A percentile compares a stretch with the other conserved stretches of the same genome.
These are phyloP conservation scores for Drosophila navojoa DNA, from an alignment of 1,140 invertebrate genomes.

Conservation along the genomic window DNA sequence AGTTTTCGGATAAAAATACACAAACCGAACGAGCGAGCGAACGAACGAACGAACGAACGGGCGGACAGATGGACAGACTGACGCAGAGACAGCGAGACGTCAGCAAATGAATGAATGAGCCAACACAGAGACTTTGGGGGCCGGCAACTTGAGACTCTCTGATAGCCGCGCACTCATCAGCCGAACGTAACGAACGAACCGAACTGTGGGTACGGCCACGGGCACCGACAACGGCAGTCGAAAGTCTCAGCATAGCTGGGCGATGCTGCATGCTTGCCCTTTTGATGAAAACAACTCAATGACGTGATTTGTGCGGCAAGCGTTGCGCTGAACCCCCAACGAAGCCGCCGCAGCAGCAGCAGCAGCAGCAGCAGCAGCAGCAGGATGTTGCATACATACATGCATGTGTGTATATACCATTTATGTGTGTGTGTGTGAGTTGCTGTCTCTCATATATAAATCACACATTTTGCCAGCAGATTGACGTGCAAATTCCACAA, in stretches of 20 bases:
- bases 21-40: constrained; percentile 34
- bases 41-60: constrained; percentile 5
- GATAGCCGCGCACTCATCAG: constrained; percentile 23
- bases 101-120: constrained; percentile 61
- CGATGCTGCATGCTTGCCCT: constrained; percentile 65
- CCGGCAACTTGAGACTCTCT: constrained; percentile 14
- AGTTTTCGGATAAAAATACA: constrained; percentile 81
- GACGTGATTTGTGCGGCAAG: constrained; percentile 73
- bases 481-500: constrained; percentile 74
- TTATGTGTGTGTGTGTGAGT: constrained; percentile 10
- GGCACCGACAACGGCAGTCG: constrained; percentile 7
- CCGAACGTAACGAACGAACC: neutral
- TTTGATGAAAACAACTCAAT: constrained; percentile 83
- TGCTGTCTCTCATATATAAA: constrained; percentile 70
- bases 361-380: neutral
- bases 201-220: neutral
- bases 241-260: neutral
- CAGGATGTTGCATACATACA: constrained; percentile 27
- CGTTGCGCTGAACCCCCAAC: constrained; percentile 47
- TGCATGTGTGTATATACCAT: neutral
- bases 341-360: constrained; percentile 35
- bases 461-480: constrained; percentile 68
- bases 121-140: neutral
- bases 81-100: neutral
- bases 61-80: neutral